Evolutionary conservation across 2,888 invertebrate species (phyloP).

Genomic region (Lepetodrilus schrolli): DNA sequence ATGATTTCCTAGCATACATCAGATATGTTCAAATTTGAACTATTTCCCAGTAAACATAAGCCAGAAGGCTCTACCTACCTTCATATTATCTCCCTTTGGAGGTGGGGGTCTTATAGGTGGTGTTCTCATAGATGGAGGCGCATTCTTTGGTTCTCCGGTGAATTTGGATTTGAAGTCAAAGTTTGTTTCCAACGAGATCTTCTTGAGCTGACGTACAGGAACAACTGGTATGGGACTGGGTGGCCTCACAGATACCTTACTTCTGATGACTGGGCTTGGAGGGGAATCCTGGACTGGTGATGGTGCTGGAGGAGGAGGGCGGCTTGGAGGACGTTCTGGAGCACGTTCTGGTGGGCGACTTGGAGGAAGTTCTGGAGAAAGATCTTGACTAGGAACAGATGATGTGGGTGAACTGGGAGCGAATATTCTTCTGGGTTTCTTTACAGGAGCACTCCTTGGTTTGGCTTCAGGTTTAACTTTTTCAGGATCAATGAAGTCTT

Average conservation of each 20-base stretch:
- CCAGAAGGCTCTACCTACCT: too few relatives aligned
- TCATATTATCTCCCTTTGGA: constrained; percentile 30
- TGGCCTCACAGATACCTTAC: background rate
- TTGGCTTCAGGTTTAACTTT: constrained; percentile 35
- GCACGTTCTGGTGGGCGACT: background rate
- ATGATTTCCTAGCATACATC: too few relatives aligned
- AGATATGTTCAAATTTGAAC: too few relatives aligned
- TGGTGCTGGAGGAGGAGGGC: background rate
- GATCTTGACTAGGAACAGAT: too few relatives aligned
- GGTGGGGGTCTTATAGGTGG: constrained; percentile 46
- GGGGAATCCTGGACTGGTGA: too few relatives aligned
- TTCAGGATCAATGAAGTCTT: constrained; percentile 62
- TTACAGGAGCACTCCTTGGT: background rate
- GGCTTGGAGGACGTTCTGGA: background rate
- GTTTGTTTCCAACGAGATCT: constrained; percentile 46
- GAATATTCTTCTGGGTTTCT: background rate
- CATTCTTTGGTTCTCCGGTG: background rate
- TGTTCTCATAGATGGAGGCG: constrained; percentile 17
- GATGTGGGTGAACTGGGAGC: too few relatives aligned
- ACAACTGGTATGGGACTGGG: background rate
- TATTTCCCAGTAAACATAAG: too few relatives aligned
- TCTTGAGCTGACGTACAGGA: constrained; percentile 39
- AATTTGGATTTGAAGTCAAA: constrained; percentile 46
- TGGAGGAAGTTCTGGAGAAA: too few relatives aligned
- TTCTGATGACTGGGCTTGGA: too few relatives aligned